Percentiles rank a stretch among this genome's conserved stretches.
Evolutionary conservation across 37 sponge, comb jelly and placozoan genomes (phyloP).

Genomic region (Dysidea cf. avara): DNA sequence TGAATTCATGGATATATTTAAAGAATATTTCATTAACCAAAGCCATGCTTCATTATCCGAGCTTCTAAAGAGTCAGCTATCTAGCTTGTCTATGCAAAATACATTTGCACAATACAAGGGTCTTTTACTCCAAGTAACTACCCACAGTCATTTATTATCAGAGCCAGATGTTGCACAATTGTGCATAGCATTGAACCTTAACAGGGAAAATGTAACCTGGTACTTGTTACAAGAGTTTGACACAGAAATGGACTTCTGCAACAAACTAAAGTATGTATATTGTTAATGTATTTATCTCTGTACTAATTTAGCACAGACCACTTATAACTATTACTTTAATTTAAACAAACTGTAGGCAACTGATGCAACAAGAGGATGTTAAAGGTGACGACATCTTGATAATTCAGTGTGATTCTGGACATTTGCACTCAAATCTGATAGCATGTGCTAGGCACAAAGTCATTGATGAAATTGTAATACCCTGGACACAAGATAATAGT

Average conservation of each 20-base stretch:
- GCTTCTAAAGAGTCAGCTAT: slow-evolving; percentile 22
- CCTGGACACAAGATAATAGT: not conserved
- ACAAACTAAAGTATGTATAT: slow-evolving; percentile 66
- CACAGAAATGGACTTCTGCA: slow-evolving; percentile 69
- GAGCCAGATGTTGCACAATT: slow-evolving; percentile 12
- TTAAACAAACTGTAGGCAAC: too few species aligned
- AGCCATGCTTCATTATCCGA: slow-evolving; percentile 38
- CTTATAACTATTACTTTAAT: too few species aligned
- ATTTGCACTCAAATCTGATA: slow-evolving; percentile 71
- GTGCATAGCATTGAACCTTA: not conserved
- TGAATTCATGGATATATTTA: not conserved
- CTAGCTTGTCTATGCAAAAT: too few species aligned
- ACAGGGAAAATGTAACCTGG: not conserved
- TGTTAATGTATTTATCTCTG: too few species aligned
- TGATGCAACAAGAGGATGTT: not conserved
- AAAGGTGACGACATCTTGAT: slow-evolving; percentile 27
- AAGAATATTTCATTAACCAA: slow-evolving; percentile 37
- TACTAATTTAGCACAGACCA: too few species aligned
- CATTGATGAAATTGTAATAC: slow-evolving; percentile 42
- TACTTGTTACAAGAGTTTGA: too few species aligned
- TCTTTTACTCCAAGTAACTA: slow-evolving; percentile 2
- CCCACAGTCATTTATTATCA: too few species aligned
- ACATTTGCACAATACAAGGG: too few species aligned
- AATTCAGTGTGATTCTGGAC: slow-evolving; percentile 86
- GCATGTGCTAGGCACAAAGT: slow-evolving; percentile 85